Evolutionary conservation across 2,888 invertebrate species (phyloP).

Genomic region (Orchesellides sinensis): DNA sequence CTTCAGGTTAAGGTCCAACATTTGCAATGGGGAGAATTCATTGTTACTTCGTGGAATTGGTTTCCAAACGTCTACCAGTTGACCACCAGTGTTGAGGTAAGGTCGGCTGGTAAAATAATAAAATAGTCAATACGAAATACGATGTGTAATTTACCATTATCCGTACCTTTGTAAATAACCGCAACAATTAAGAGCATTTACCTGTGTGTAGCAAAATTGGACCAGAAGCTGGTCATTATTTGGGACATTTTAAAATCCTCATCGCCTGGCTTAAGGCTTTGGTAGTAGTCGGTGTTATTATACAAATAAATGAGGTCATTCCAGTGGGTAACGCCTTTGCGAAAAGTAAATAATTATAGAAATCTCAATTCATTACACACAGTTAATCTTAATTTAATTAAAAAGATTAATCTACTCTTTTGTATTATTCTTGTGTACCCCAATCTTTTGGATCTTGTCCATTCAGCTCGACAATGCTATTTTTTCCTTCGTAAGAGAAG

Average conservation of each 20-base stretch:
- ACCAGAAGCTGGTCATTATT: slow-evolving; percentile 52
- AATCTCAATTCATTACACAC: background rate
- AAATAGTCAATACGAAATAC: background rate
- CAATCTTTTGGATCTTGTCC: slow-evolving; percentile 72
- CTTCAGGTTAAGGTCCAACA: slow-evolving; percentile 38
- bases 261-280: slow-evolving; percentile 13
- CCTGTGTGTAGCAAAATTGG: slow-evolving; percentile 67
- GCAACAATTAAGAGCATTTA: no score
- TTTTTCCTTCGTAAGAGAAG: slow-evolving; percentile 67
- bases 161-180: no score
- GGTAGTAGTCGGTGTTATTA: slow-evolving; percentile 71
- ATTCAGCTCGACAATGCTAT: slow-evolving; percentile 68
- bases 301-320: slow-evolving; percentile 72
- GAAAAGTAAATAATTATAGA: background rate
- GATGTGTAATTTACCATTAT: background rate
- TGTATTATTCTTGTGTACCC: no score
- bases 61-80: slow-evolving; percentile 42
- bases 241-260: slow-evolving; percentile 53
- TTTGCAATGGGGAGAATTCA: slow-evolving; percentile 5
- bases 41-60: slow-evolving; percentile 33
- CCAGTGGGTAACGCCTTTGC: slow-evolving; percentile 68
- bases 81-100: background rate
- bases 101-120: background rate
- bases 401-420: no score
- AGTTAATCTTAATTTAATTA: no score